phyloP scores from a whole-genome alignment of 30 jellyfish, hydroid and myxozoan genomes.

The Turritopsis dohrnii region DNA sequence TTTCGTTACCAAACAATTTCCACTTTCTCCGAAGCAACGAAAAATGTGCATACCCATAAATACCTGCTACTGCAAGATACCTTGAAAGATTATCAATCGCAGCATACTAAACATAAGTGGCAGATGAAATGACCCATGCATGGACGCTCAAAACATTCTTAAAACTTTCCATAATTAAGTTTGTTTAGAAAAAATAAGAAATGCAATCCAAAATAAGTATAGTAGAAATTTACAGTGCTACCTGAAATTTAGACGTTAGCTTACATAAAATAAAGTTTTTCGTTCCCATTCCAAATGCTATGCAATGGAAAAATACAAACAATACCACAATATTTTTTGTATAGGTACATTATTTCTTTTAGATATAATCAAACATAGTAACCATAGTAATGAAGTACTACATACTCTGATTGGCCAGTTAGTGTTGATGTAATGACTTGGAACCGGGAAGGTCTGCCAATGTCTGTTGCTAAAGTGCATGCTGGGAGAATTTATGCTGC shows the following conservation, averaged over 20 bases:
- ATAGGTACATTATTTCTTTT: no score
- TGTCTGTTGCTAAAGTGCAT: slow-evolving; percentile 76
- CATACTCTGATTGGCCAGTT: slow-evolving; percentile 91
- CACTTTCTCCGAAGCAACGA: slow-evolving; percentile 79
- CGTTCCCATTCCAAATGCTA: no score
- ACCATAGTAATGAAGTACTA: background rate
- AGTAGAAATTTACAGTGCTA: no score
- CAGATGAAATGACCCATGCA: background rate
- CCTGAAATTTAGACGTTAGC: no score
- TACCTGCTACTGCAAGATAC: slow-evolving; percentile 89
- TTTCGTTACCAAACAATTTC: slow-evolving; percentile 92
- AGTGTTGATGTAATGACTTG: slow-evolving; percentile 50
- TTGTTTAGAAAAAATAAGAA: no score
- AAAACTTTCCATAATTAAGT: no score
- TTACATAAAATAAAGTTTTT: no score
- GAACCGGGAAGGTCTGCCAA: slow-evolving; percentile 97
- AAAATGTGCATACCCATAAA: slow-evolving; percentile 80
- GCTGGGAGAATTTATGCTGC: slow-evolving; percentile 33
- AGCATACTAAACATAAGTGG: slow-evolving; percentile 41
- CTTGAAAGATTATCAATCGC: slow-evolving; percentile 62
- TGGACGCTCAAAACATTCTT: no score
- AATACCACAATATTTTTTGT: no score
- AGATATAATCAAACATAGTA: no score
- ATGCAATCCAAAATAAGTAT: no score
- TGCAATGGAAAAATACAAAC: no score